These are phyloP conservation scores for Nematopogon swammerdamellus DNA, from an alignment of 2,888 invertebrate species.

Conservation along the genomic window DNA sequence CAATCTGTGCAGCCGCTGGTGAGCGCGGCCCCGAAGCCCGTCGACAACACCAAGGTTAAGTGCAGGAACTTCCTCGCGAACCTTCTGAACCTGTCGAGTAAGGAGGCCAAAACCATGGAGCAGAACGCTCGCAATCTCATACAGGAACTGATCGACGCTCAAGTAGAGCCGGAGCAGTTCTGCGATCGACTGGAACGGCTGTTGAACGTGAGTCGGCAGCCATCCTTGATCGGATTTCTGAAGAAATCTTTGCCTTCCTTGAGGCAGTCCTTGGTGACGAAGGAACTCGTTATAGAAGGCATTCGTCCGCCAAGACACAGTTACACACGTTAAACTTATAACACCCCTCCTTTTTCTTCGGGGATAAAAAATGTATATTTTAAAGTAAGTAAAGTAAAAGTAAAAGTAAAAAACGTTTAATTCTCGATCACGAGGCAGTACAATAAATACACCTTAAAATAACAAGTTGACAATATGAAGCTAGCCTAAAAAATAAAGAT, in stretches of 20 bases:
- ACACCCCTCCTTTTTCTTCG: no score
- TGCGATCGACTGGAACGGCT: conserved; percentile 91
- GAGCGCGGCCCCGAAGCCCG: conserved; percentile 24
- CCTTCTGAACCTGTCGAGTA: conserved; percentile 89
- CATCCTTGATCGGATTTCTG: conserved; percentile 95
- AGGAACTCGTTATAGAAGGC: conserved; percentile 92
- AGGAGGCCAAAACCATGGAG: conserved; percentile 91
- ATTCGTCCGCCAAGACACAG: conserved; percentile 95
- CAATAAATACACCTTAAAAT: no score
- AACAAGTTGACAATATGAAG: no score
- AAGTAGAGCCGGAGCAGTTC: conserved; percentile 95
- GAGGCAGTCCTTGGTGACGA: conserved; percentile 83
- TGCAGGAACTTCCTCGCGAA: conserved; percentile 97
- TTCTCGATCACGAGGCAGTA: no score
- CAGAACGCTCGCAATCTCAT: conserved; percentile 90
- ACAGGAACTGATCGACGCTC: conserved; percentile 92
- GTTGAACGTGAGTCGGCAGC: conserved; percentile 96
- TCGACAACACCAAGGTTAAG: conserved; percentile 92
- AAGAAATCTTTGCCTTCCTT: conserved; percentile 96
- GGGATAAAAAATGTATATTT: no score
- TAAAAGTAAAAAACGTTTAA: no score
- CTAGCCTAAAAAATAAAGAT: no score
- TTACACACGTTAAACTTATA: no score
- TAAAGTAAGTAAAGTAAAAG: no score
- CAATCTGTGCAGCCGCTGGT: not conserved